Percentiles rank a stretch among this genome's conserved stretches.
phyloP scores from a whole-genome alignment of 2,797 vertebrate species.

The Enoplosus armatus region DNA sequence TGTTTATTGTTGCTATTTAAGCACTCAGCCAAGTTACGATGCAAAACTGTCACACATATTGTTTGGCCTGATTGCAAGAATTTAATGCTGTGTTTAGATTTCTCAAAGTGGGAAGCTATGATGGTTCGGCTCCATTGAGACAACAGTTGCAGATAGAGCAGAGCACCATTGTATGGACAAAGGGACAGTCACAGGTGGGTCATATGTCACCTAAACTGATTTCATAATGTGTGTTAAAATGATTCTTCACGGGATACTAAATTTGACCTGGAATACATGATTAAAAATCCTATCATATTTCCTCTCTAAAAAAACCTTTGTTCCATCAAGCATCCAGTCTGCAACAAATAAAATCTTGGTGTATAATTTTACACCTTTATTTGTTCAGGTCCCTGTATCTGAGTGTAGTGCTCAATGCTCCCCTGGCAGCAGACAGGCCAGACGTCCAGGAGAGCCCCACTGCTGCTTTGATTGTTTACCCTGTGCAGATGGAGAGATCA shows the following conservation, averaged over 20 bases:
- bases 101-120: constrained; percentile 83
- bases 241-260: not conserved
- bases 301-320: not conserved
- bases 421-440: constrained; percentile 80
- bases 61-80: not conserved
- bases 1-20: not conserved
- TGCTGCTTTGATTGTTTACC: constrained; percentile 87
- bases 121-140: constrained; percentile 78
- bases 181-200: constrained; percentile 71
- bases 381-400: constrained; percentile 79
- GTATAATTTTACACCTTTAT: not conserved
- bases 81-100: constrained; percentile 62
- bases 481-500: constrained; percentile 84
- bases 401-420: constrained; percentile 77
- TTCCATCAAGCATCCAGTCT: not conserved
- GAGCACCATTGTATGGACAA: constrained; percentile 76
- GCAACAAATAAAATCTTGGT: not conserved
- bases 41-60: not conserved
- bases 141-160: constrained; percentile 76
- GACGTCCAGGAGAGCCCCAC: constrained; percentile 68
- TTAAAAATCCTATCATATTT: not conserved
- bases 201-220: not conserved
- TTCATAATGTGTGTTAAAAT: not conserved
- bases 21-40: not conserved
- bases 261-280: not conserved